These are phyloP conservation scores for Limnephilus lunatus DNA, from an alignment of 2,888 invertebrate species.

Conservation along the genomic window DNA sequence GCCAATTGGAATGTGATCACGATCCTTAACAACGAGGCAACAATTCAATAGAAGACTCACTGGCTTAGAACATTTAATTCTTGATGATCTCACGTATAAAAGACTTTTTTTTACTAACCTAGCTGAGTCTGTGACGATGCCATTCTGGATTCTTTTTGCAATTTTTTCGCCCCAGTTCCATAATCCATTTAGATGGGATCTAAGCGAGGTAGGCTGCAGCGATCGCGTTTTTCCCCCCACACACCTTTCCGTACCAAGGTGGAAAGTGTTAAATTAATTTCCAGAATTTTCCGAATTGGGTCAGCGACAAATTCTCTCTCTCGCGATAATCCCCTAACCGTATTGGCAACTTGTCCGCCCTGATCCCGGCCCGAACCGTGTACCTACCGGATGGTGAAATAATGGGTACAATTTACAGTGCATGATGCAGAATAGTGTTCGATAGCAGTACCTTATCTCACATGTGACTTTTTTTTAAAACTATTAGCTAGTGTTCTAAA, in stretches of 20 bases:
- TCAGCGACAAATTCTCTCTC: background rate
- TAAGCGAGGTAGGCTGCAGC: background rate
- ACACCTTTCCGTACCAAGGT: background rate
- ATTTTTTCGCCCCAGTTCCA: background rate
- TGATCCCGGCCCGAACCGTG: background rate
- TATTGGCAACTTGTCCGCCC: slow-evolving; percentile 12
- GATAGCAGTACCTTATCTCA: background rate
- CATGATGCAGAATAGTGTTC: background rate
- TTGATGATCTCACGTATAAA: too few species aligned
- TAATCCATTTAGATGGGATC: background rate
- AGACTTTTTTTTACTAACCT: background rate
- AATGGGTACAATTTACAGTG: background rate
- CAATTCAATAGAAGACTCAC: too few species aligned
- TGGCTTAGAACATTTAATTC: too few species aligned
- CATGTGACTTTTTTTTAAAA: background rate
- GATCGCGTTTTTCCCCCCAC: background rate
- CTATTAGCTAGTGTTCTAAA: background rate
- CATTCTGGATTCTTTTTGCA: background rate
- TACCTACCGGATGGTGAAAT: background rate
- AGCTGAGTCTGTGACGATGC: background rate
- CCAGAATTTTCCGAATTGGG: slow-evolving; percentile 9
- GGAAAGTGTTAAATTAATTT: slow-evolving; percentile 20
- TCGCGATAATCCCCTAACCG: slow-evolving; percentile 1
- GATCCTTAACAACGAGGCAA: too few species aligned
- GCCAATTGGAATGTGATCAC: too few species aligned